phyloP scores from a whole-genome alignment of 2,888 invertebrate genomes.

The Nowickia ferox region DNA sequence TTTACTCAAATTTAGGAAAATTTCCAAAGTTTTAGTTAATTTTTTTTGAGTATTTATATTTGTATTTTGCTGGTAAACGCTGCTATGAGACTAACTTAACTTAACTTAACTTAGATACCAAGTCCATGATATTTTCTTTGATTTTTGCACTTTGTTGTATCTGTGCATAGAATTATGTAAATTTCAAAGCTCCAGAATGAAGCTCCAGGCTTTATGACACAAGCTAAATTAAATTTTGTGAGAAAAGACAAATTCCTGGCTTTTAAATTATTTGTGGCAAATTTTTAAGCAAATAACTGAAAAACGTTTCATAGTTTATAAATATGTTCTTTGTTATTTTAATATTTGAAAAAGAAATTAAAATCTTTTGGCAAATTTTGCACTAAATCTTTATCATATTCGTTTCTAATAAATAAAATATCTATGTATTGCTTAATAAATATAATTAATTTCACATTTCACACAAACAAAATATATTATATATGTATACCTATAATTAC shows the following conservation, averaged over 20 bases:
- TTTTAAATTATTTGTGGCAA: not conserved
- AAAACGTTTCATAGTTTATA: too few species aligned
- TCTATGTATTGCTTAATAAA: not conserved
- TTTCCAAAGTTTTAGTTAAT: too few species aligned
- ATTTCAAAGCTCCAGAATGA: conserved; percentile 7
- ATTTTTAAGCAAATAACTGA: too few species aligned
- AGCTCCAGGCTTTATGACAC: conserved; percentile 13
- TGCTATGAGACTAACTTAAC: not conserved
- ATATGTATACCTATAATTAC: not conserved
- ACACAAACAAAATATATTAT: conserved; percentile 3
- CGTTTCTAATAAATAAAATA: not conserved
- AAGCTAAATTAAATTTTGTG: conserved; percentile 12
- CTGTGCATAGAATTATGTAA: conserved; percentile 31
- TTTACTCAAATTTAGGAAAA: too few species aligned
- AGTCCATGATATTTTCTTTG: too few species aligned
- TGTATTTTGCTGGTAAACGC: not conserved
- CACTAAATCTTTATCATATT: too few species aligned
- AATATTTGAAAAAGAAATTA: too few species aligned
- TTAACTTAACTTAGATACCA: too few species aligned
- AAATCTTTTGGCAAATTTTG: too few species aligned
- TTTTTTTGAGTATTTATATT: too few species aligned
- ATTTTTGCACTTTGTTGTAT: not conserved
- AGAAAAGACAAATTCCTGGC: not conserved
- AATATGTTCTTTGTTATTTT: too few species aligned
- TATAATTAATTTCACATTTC: conserved; percentile 1